phyloP scores from a whole-genome alignment of 2,113 vertebrate species.

The Vanacampus margaritifer region DNA sequence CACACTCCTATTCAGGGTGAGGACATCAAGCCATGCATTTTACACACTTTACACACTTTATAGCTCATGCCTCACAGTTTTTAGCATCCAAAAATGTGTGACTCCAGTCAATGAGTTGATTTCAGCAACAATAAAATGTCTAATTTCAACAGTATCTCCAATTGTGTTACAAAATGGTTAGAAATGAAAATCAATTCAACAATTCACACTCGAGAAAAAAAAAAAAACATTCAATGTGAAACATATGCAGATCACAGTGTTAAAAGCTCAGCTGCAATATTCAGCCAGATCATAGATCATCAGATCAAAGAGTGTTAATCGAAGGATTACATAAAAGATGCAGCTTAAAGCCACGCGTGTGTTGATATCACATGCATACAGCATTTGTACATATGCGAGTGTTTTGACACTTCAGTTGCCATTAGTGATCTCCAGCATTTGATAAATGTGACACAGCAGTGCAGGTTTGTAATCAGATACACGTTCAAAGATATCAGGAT shows the following conservation, averaged over 20 bases:
- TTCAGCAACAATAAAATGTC: no score
- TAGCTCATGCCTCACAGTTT: neutral
- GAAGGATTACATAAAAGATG: slow-evolving; percentile 1
- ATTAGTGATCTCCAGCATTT: slow-evolving; percentile 29
- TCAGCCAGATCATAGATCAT: no score
- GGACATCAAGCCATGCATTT: neutral
- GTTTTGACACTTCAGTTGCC: slow-evolving; percentile 45
- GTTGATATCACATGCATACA: slow-evolving; percentile 10
- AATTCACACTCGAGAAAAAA: neutral
- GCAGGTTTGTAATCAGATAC: slow-evolving; percentile 50
- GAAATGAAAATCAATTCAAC: neutral
- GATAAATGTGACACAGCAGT: slow-evolving; percentile 22
- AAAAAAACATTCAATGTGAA: neutral
- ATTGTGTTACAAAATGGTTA: no score
- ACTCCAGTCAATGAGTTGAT: no score
- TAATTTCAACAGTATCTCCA: no score
- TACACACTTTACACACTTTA: neutral
- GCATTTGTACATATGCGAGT: slow-evolving; percentile 7
- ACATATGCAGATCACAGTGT: neutral
- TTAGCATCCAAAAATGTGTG: no score
- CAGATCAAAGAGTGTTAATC: neutral
- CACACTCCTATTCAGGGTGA: neutral
- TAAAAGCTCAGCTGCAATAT: neutral
- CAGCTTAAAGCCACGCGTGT: slow-evolving; percentile 1
- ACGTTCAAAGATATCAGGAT: slow-evolving; percentile 34